phyloP scores from a whole-genome alignment of 2,888 invertebrate genomes.

The Dryobotodes eremita region DNA sequence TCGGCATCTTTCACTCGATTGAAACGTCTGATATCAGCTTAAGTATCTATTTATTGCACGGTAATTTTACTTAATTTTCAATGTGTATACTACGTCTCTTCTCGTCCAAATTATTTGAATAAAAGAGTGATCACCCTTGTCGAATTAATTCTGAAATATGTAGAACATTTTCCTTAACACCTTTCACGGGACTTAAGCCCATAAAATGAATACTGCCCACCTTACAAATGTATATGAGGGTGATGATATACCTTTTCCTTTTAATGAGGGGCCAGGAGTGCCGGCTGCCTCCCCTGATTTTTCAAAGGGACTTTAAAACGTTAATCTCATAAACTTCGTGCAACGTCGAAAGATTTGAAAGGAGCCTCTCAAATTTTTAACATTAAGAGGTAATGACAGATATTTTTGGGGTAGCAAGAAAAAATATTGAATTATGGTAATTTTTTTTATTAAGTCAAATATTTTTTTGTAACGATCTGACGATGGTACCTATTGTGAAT shows the following conservation, averaged over 20 bases:
- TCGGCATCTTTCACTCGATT: neutral
- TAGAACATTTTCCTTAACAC: neutral
- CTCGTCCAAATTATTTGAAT: neutral
- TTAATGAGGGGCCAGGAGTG: constrained; percentile 45
- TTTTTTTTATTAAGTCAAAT: too few relatives aligned
- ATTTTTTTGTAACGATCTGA: too few relatives aligned
- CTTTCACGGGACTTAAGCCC: neutral
- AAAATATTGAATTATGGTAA: constrained; percentile 3
- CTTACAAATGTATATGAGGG: constrained; percentile 25
- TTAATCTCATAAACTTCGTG: constrained; percentile 61
- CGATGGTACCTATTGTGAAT: too few relatives aligned
- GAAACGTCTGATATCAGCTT: neutral
- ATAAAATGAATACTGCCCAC: constrained; percentile 25
- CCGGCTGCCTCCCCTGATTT: constrained; percentile 53
- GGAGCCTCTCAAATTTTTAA: constrained; percentile 34
- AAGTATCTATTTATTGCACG: neutral
- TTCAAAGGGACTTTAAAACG: constrained; percentile 56
- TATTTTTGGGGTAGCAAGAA: neutral
- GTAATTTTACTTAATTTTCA: neutral
- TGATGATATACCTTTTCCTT: constrained; percentile 36
- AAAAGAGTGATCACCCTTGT: neutral
- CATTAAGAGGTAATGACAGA: constrained; percentile 35
- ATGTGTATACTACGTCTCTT: too few relatives aligned
- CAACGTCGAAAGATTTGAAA: constrained; percentile 45
- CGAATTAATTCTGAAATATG: neutral